phyloP scores from a whole-genome alignment of 2,797 vertebrate species.

The Streptopelia turtur region DNA sequence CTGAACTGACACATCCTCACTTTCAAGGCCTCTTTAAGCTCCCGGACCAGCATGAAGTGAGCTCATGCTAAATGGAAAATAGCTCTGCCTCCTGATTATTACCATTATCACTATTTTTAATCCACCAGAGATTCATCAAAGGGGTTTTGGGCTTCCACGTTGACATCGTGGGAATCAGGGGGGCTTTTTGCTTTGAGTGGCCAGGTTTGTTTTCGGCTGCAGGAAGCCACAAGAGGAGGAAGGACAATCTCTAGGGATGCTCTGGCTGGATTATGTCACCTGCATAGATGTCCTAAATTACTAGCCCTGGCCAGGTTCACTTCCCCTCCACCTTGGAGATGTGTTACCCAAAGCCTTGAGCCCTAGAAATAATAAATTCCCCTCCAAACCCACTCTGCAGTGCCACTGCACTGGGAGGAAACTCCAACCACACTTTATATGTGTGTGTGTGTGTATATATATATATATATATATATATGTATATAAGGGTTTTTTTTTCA shows the following conservation, averaged over 20 bases:
- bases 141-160: background rate
- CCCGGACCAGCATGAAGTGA: background rate
- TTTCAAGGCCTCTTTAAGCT: background rate
- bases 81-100: background rate
- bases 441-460: fast-evolving
- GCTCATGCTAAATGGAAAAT: background rate
- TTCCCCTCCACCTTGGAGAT: background rate
- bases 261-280: too few relatives aligned
- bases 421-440: background rate
- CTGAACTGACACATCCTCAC: background rate
- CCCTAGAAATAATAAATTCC: background rate
- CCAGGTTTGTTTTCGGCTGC: background rate
- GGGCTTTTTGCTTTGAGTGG: background rate
- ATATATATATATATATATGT: too few relatives aligned
- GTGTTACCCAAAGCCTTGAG: background rate
- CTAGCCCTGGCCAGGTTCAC: background rate
- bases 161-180: fast-evolving
- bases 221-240: background rate
- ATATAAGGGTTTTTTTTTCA: background rate
- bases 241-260: background rate
- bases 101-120: background rate
- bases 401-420: background rate
- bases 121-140: background rate
- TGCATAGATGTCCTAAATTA: background rate
- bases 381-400: fast-evolving